Evolutionary conservation across 2,888 invertebrate genomes (phyloP).

Genomic region (Protophormia terraenovae): DNA sequence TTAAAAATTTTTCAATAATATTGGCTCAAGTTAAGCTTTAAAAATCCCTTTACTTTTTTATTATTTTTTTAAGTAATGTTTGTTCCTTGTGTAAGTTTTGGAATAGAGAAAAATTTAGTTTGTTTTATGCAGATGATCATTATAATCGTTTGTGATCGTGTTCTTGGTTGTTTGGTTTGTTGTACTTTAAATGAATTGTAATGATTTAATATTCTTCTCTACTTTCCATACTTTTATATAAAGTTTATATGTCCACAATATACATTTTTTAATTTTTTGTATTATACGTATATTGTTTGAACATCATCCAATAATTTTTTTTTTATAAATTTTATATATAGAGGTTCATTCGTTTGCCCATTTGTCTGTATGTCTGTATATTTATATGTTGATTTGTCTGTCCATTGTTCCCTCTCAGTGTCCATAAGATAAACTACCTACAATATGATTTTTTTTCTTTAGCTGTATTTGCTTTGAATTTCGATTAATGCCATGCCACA

Average conservation of each 20-base stretch:
- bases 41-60: conserved; percentile 45
- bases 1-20: conserved; percentile 47
- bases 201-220: conserved; percentile 60
- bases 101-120: not conserved
- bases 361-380: conserved; percentile 29
- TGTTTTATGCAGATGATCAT: conserved; percentile 56
- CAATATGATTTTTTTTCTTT: conserved; percentile 33
- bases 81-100: not conserved
- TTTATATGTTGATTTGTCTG: not conserved
- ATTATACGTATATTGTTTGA: conserved; percentile 15
- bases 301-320: conserved; percentile 23
- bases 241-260: conserved; percentile 26
- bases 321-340: not conserved
- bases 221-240: conserved; percentile 39
- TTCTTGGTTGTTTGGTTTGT: conserved; percentile 26
- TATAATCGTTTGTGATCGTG: conserved; percentile 34
- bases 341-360: conserved; percentile 31
- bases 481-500: conserved; percentile 74
- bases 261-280: not conserved
- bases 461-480: conserved; percentile 63
- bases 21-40: conserved; percentile 18
- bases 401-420: conserved; percentile 31
- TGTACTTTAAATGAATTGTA: conserved; percentile 48
- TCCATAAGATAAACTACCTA: conserved; percentile 57
- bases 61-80: not conserved